Conservation (phyloP, 2,888 invertebrate species). For the Dasysyrphus tricinctus region DNA sequence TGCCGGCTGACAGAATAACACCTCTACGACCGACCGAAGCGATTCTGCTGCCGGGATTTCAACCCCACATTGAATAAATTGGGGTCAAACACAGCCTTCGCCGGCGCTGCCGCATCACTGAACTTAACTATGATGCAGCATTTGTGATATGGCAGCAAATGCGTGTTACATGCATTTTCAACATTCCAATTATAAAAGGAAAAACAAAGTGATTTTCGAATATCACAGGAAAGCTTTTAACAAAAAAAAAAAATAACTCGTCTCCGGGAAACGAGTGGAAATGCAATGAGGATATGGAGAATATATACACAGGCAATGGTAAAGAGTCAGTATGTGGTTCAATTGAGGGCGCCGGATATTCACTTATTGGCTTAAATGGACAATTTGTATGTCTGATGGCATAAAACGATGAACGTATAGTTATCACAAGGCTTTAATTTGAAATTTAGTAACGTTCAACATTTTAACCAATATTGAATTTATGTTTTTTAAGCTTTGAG, state of each 20-base stretch:
- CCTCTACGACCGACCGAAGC: neutral
- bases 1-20: neutral
- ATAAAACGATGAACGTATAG: neutral
- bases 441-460: neutral
- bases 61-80: slow-evolving; percentile 50
- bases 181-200: slow-evolving; percentile 70
- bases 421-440: slow-evolving; percentile 4
- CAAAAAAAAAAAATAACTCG: neutral
- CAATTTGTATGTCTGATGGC: neutral
- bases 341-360: slow-evolving; percentile 2
- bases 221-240: slow-evolving; percentile 14
- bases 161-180: slow-evolving; percentile 70
- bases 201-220: slow-evolving; percentile 62
- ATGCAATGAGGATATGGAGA: neutral
- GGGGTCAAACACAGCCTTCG: slow-evolving; percentile 8
- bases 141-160: slow-evolving; percentile 36
- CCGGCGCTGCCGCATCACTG: slow-evolving; percentile 43
- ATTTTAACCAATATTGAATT: neutral
- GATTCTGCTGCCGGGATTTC: neutral
- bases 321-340: neutral
- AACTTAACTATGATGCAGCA: slow-evolving; percentile 4
- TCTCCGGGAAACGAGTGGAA: neutral
- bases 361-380: slow-evolving; percentile 12
- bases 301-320: neutral
- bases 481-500: neutral